Conservation (phyloP, 2,113 vertebrate species). For the Actenoides lindsayi region DNA sequence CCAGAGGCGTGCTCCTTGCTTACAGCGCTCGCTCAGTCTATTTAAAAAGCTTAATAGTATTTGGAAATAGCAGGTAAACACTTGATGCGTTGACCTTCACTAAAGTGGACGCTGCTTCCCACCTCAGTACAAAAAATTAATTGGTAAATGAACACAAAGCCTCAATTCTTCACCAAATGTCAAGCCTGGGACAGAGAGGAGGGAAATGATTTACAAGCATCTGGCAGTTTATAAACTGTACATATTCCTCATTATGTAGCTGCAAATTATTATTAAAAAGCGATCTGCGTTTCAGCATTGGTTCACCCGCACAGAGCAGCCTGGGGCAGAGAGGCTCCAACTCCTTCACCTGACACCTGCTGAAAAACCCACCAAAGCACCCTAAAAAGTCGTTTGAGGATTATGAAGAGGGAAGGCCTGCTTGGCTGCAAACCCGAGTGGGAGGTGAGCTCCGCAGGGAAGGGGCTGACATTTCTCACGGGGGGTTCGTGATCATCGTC, state of each 20-base stretch:
- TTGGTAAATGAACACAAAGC: conserved; percentile 1
- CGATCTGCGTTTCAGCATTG: neutral
- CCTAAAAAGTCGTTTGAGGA: neutral
- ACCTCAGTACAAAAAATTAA: neutral
- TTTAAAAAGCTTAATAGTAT: neutral
- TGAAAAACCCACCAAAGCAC: neutral
- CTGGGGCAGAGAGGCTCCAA: neutral
- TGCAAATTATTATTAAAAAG: neutral
- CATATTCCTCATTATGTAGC: neutral
- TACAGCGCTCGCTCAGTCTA: neutral
- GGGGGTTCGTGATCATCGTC: neutral
- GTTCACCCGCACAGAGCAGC: neutral
- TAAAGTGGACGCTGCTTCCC: neutral
- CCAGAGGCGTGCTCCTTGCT: neutral
- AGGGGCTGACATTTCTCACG: neutral
- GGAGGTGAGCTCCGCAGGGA: neutral
- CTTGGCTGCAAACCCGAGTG: neutral
- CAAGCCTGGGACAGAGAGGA: neutral
- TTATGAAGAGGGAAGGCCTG: neutral
- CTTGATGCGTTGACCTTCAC: neutral
- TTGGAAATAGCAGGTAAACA: neutral
- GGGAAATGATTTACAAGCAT: neutral
- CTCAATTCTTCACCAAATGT: conserved; percentile 3
- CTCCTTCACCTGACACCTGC: rapidly evolving
- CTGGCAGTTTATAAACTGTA: neutral